These are phyloP conservation scores for Egretta garzetta DNA, from an alignment of 2,113 vertebrate genomes.

Conservation along the genomic window DNA sequence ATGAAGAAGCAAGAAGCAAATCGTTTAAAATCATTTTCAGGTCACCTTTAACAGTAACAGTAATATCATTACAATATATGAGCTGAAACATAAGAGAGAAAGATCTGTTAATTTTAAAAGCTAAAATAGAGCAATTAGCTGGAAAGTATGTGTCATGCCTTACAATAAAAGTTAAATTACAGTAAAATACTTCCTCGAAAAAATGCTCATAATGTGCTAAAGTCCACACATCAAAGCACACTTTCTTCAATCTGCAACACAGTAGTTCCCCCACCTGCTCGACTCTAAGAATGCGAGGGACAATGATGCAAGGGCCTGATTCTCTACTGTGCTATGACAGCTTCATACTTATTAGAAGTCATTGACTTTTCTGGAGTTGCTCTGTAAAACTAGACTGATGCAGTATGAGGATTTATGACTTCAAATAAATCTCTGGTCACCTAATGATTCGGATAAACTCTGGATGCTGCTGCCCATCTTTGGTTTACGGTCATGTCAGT, in stretches of 20 bases:
- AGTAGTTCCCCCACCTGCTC: neutral
- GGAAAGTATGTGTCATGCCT: slow-evolving; percentile 38
- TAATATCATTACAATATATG: slow-evolving; percentile 34
- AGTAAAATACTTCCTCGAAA: neutral
- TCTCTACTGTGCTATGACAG: neutral
- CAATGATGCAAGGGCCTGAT: neutral
- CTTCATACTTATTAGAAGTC: neutral
- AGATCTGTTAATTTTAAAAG: slow-evolving; percentile 49
- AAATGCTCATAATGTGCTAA: neutral
- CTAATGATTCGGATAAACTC: neutral
- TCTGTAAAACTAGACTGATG: neutral
- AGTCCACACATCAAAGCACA: neutral
- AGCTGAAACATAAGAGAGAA: slow-evolving; percentile 36
- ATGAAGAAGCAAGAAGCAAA: neutral
- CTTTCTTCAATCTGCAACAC: neutral
- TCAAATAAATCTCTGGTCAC: neutral
- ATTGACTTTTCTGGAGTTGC: neutral
- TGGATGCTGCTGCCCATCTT: neutral
- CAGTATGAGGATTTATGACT: neutral
- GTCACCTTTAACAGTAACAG: slow-evolving; percentile 45
- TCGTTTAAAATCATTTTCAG: neutral
- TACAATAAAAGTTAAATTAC: slow-evolving; percentile 44
- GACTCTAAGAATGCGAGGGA: neutral
- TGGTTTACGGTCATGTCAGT: neutral
- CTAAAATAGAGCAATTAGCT: slow-evolving; percentile 46